Percentiles rank a stretch among this genome's conserved stretches.
phyloP scores from a whole-genome alignment of 2,797 vertebrate species.

The Limnodromus scolopaceus region DNA sequence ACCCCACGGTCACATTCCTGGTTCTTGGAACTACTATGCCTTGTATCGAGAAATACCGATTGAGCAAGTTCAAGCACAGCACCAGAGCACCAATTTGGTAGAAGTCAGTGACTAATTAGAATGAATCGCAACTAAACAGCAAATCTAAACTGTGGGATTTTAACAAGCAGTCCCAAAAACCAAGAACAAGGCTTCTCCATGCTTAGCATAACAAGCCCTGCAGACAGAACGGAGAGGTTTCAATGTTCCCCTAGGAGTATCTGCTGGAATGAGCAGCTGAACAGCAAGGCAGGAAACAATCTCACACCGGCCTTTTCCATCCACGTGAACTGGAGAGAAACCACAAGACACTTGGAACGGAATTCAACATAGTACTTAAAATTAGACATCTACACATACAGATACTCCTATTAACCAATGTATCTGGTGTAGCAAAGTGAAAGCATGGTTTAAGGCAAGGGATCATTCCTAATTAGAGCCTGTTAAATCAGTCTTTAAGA shows the following conservation, averaged over 20 bases:
- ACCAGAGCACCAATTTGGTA: constrained; percentile 60
- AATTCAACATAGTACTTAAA: constrained; percentile 34
- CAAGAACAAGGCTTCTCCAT: constrained; percentile 63
- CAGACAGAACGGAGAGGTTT: constrained; percentile 71
- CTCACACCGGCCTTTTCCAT: constrained; percentile 64
- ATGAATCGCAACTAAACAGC: constrained; percentile 46
- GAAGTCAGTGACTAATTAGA: constrained; percentile 53
- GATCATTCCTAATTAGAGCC: constrained; percentile 2
- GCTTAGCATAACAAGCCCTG: constrained; percentile 67
- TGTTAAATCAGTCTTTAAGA: neutral
- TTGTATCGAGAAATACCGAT: constrained; percentile 32
- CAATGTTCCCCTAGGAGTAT: constrained; percentile 64
- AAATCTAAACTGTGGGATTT: constrained; percentile 23
- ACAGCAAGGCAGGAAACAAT: constrained; percentile 73
- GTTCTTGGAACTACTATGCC: constrained; percentile 76
- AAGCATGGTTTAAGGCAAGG: constrained; percentile 28
- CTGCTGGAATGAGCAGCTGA: constrained; percentile 72
- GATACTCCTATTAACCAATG: neutral
- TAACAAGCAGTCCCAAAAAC: constrained; percentile 73
- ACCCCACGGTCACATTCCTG: constrained; percentile 57
- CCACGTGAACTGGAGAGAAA: constrained; percentile 73
- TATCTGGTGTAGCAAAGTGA: constrained; percentile 23
- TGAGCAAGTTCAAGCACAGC: constrained; percentile 60
- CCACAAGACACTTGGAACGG: constrained; percentile 63
- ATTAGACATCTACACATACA: constrained; percentile 24